phyloP scores from a whole-genome alignment of 2,888 invertebrate genomes.

The Stenotaenia linearis region DNA sequence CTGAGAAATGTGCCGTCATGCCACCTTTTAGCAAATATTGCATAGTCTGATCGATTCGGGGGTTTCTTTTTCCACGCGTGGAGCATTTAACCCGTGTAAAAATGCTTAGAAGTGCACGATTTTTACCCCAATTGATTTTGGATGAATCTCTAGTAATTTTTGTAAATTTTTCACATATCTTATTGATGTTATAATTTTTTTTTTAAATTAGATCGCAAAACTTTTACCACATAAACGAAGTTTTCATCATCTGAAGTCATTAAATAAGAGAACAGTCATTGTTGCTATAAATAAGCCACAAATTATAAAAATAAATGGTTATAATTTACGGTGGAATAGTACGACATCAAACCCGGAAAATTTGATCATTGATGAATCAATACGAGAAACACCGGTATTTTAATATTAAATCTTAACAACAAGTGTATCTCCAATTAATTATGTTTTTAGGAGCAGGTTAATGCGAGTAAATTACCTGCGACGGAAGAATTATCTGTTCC shows the following conservation, averaged over 20 bases:
- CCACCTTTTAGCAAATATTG: too few species aligned
- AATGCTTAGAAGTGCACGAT: too few species aligned
- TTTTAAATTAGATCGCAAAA: not conserved
- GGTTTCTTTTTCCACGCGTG: not conserved
- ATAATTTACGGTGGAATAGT: not conserved
- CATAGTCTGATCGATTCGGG: too few species aligned
- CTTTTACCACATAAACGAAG: not conserved
- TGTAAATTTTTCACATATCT: not conserved
- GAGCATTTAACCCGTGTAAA: too few species aligned
- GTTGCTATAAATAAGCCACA: not conserved
- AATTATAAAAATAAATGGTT: not conserved
- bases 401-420: too few species aligned
- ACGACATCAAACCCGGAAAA: not conserved
- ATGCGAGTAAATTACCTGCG: not conserved
- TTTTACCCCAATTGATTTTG: too few species aligned
- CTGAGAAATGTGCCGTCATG: too few species aligned
- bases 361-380: not conserved
- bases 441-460: not conserved
- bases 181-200: not conserved
- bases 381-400: not conserved
- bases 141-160: too few species aligned
- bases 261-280: not conserved
- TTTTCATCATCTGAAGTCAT: not conserved
- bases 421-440: not conserved
- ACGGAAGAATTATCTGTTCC: not conserved